These are phyloP conservation scores for Neocrepidodera transversa DNA, from an alignment of 2,888 invertebrate species.

Conservation along the genomic window DNA sequence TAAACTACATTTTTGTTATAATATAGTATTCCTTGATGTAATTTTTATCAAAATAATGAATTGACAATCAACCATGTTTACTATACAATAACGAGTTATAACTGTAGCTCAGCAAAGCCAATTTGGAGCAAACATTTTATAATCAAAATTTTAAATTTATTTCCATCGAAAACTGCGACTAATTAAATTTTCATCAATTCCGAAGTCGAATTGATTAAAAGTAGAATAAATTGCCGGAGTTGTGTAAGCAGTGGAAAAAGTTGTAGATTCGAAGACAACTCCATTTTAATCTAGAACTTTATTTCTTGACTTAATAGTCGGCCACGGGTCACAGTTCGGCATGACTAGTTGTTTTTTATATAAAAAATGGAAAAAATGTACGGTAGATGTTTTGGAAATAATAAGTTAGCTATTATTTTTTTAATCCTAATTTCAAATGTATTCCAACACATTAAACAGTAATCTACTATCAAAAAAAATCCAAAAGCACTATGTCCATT, in stretches of 20 bases:
- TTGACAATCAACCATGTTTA: background rate
- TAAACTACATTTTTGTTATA: too few species aligned
- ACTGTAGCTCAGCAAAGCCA: background rate
- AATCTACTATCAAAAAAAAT: too few species aligned
- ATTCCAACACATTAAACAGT: too few species aligned
- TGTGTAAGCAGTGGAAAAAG: slow-evolving; percentile 21
- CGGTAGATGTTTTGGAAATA: too few species aligned
- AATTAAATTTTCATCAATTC: slow-evolving; percentile 29
- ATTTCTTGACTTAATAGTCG: background rate
- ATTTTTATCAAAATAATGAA: background rate
- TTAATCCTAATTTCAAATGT: too few species aligned
- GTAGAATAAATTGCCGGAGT: slow-evolving; percentile 21
- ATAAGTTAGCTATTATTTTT: too few species aligned
- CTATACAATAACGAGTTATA: too few species aligned
- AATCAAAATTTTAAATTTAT: slow-evolving; percentile 30
- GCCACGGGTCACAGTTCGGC: background rate
- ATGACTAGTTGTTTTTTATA: background rate
- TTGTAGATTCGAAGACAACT: slow-evolving; percentile 24
- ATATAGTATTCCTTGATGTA: too few species aligned
- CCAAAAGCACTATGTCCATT: too few species aligned
- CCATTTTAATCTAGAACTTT: slow-evolving; percentile 19
- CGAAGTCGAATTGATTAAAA: slow-evolving; percentile 26
- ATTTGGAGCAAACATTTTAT: slow-evolving; percentile 5
- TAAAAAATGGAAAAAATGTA: too few species aligned
- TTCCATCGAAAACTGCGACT: slow-evolving; percentile 21